Evolutionary conservation across 2,888 invertebrate species (phyloP).

Genomic region (Philhelius pedissequus): DNA sequence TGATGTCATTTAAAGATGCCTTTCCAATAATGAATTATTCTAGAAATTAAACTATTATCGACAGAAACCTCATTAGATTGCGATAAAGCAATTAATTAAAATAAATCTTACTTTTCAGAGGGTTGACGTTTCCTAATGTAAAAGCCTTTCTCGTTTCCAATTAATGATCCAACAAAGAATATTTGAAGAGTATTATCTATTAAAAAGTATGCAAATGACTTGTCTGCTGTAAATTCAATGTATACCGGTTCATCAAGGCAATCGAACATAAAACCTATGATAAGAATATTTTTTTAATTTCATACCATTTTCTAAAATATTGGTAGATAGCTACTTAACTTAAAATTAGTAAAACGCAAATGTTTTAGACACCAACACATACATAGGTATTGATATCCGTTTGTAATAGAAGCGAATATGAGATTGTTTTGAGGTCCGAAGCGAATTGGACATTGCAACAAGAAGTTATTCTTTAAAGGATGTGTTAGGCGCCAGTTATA

Average conservation of each 20-base stretch:
- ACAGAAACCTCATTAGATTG: neutral
- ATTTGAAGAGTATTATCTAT: neutral
- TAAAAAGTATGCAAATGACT: slow-evolving; percentile 26
- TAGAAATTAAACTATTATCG: neutral
- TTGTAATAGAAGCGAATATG: no score
- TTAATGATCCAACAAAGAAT: slow-evolving; percentile 29
- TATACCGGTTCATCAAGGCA: neutral
- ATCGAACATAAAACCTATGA: slow-evolving; percentile 26
- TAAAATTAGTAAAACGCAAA: neutral
- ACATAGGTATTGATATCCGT: no score
- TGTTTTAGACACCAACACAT: no score
- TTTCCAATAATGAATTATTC: neutral
- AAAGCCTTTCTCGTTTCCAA: neutral
- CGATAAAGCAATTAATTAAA: neutral
- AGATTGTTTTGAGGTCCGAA: no score
- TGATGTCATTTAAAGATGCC: neutral
- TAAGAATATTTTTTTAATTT: neutral
- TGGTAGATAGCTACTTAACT: neutral
- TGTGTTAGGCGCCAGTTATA: no score
- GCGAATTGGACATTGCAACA: no score
- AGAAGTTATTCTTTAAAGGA: no score
- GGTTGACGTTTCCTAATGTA: neutral
- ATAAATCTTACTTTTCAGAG: slow-evolving; percentile 4
- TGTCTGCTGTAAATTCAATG: slow-evolving; percentile 9
- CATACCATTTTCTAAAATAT: neutral